Conservation (phyloP, 1,140 invertebrate species). For the Papilio helenus region DNA sequence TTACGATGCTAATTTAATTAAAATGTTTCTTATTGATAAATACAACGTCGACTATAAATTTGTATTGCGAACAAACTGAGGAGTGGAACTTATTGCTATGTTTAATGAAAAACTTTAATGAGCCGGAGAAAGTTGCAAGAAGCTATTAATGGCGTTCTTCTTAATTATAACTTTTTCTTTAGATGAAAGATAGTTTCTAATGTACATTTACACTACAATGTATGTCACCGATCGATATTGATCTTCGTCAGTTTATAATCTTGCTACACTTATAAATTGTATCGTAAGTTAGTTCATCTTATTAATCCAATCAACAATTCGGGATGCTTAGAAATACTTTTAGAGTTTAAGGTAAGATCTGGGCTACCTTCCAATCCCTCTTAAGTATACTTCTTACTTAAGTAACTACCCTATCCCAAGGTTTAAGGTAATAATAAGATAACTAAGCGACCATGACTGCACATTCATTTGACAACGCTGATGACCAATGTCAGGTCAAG, state of each 20-base stretch:
- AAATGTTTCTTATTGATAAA: slow-evolving; percentile 7
- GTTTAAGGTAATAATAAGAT: too few relatives aligned
- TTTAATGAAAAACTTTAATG: slow-evolving; percentile 34
- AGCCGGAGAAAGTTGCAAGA: slow-evolving; percentile 29
- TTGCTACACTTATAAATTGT: not conserved
- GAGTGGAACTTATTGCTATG: slow-evolving; percentile 20
- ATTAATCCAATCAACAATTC: too few relatives aligned
- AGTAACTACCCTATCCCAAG: too few relatives aligned
- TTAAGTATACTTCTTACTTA: too few relatives aligned
- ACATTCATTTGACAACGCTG: too few relatives aligned
- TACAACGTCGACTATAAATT: slow-evolving; percentile 4
- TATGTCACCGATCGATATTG: not conserved
- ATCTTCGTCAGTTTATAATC: not conserved
- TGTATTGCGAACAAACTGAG: slow-evolving; percentile 12
- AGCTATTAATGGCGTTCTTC: slow-evolving; percentile 30
- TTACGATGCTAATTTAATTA: not conserved
- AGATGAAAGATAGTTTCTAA: not conserved
- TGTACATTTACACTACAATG: not conserved
- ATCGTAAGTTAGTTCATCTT: not conserved
- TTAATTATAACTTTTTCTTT: slow-evolving; percentile 23
- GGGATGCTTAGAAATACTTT: too few relatives aligned
- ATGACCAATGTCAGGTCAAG: too few relatives aligned
- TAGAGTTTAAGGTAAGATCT: too few relatives aligned
- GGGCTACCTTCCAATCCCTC: too few relatives aligned
- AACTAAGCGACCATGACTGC: too few relatives aligned